Conservation (phyloP, 2,113 vertebrate genomes). For the Siniperca chuatsi region DNA sequence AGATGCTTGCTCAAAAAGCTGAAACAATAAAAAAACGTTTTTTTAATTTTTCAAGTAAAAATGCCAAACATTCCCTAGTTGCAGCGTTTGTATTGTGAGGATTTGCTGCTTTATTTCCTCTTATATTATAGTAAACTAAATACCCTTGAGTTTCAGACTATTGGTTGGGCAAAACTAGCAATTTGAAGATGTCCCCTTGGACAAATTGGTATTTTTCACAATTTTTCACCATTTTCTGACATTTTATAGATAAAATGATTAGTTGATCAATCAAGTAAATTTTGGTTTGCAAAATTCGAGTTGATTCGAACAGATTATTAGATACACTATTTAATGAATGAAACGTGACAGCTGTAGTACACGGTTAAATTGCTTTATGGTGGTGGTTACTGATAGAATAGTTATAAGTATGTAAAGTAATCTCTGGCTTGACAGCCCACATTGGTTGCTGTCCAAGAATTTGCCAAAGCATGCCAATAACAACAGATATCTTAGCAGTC, state of each 20-base stretch:
- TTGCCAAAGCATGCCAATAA: not conserved
- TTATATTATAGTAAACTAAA: not conserved
- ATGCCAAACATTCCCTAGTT: not conserved
- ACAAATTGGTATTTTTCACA: too few relatives aligned
- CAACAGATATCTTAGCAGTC: not conserved
- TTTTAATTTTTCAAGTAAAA: not conserved
- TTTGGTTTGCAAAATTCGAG: not conserved
- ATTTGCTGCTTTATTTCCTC: not conserved
- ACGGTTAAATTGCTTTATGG: not conserved
- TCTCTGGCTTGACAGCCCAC: not conserved
- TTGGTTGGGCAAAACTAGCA: not conserved
- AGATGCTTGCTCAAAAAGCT: not conserved
- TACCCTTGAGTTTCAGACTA: not conserved
- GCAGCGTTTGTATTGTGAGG: not conserved
- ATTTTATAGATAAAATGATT: not conserved
- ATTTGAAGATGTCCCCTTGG: not conserved
- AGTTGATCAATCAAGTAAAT: not conserved
- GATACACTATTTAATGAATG: constrained; percentile 1
- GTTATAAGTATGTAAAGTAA: not conserved
- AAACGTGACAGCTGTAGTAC: not conserved
- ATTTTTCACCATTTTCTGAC: not conserved
- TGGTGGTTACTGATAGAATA: not conserved
- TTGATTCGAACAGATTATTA: not conserved
- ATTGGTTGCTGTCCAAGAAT: constrained; percentile 7
- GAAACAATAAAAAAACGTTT: not conserved